phyloP scores from a whole-genome alignment of 2,797 vertebrate genomes.

The Erethizon dorsatum region DNA sequence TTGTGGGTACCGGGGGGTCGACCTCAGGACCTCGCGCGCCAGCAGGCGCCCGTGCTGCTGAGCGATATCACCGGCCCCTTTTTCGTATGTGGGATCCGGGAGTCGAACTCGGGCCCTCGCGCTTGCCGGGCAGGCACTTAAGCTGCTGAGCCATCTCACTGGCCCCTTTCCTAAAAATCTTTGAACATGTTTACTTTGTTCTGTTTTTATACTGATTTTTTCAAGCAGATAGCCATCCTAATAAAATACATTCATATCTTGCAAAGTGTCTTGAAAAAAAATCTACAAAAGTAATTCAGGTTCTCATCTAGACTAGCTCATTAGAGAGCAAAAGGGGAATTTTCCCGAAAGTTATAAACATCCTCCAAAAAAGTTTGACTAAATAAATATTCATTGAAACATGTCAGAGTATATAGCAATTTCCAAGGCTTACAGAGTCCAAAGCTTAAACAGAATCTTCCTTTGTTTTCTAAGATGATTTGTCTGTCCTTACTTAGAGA shows the following conservation, averaged over 20 bases:
- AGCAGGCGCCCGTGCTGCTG: too few relatives aligned
- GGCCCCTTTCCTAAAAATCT: constrained; percentile 33
- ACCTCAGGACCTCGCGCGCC: too few relatives aligned
- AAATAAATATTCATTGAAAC: constrained; percentile 50
- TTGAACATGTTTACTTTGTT: constrained; percentile 48
- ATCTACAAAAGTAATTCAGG: constrained; percentile 10
- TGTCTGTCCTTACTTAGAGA: constrained; percentile 77
- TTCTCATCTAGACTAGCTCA: constrained; percentile 13
- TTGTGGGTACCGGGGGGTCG: too few relatives aligned
- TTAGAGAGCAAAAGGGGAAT: not conserved
- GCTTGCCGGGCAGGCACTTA: too few relatives aligned
- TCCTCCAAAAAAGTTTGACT: not conserved
- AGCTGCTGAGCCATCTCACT: too few relatives aligned
- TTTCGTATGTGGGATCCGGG: too few relatives aligned
- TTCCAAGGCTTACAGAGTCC: constrained; percentile 16
- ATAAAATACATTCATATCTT: not conserved
- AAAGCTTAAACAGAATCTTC: constrained; percentile 47
- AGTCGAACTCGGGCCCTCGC: too few relatives aligned
- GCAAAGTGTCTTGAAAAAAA: constrained; percentile 6
- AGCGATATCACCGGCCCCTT: too few relatives aligned
- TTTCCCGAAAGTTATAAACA: constrained; percentile 26
- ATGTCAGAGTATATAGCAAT: constrained; percentile 44
- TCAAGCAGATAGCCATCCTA: not conserved
- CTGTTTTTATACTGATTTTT: not conserved
- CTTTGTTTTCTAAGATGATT: constrained; percentile 74